phyloP scores from a whole-genome alignment of 2,797 vertebrate species.

The Gymnoscopelus braueri region DNA sequence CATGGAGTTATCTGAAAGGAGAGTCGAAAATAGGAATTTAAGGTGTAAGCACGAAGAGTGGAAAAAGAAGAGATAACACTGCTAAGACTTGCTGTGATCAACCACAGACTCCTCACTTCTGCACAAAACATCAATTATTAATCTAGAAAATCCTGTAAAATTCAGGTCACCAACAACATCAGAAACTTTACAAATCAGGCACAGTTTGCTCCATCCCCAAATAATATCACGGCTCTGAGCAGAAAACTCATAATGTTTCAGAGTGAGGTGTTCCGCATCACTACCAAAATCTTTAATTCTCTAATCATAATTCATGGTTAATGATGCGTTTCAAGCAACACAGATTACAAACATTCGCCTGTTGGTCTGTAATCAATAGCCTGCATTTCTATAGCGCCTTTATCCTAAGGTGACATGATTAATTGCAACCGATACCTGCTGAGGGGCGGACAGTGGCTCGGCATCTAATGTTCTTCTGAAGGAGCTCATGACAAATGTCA shows the following conservation, averaged over 20 bases:
- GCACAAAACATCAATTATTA: not conserved
- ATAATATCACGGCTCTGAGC: constrained; percentile 1
- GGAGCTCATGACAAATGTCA: constrained; percentile 42
- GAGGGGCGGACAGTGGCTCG: constrained; percentile 30
- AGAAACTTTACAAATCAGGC: not conserved
- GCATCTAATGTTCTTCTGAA: constrained; percentile 37
- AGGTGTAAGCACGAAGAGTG: not conserved
- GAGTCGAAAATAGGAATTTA: constrained; percentile 24
- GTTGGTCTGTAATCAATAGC: constrained; percentile 44
- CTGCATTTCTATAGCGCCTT: constrained; percentile 33
- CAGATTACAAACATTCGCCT: constrained; percentile 36
- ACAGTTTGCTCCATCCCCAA: not conserved
- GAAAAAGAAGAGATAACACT: not conserved
- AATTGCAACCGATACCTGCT: constrained; percentile 35
- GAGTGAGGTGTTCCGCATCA: constrained; percentile 1
- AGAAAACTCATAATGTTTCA: not conserved
- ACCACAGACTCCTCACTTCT: too few species aligned
- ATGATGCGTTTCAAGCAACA: constrained; percentile 30
- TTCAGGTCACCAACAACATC: not conserved
- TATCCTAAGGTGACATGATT: constrained; percentile 51
- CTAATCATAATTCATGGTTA: constrained; percentile 23
- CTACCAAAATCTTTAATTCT: not conserved
- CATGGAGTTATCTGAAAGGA: constrained; percentile 87
- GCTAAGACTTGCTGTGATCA: not conserved
- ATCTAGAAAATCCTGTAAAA: not conserved